Percentiles rank a stretch among this genome's conserved stretches.
These are phyloP conservation scores for Seriola aureovittata DNA, from an alignment of 2,113 vertebrate species.

Conservation along the genomic window DNA sequence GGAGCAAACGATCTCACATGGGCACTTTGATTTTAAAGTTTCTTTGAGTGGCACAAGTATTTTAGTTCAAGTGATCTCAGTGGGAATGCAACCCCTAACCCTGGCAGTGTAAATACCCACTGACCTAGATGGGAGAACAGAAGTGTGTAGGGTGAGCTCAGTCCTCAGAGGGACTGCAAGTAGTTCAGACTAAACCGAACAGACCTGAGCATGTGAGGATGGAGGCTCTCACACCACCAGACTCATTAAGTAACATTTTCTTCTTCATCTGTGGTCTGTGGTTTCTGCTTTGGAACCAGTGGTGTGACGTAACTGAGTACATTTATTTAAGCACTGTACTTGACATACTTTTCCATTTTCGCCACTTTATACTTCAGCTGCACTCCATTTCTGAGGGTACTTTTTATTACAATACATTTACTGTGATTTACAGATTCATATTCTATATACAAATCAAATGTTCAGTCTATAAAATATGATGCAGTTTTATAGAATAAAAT, in stretches of 20 bases:
- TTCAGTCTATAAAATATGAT: too few relatives aligned
- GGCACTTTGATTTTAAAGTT: constrained; percentile 9
- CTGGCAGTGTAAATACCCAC: constrained; percentile 18
- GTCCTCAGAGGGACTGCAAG: constrained; percentile 12
- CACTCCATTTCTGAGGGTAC: not conserved
- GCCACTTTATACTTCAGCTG: not conserved
- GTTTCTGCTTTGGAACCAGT: not conserved
- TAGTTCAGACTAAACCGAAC: constrained; percentile 3
- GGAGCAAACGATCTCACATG: constrained; percentile 1
- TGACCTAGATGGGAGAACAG: constrained; percentile 8
- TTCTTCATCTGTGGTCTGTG: not conserved
- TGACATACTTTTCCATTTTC: too few relatives aligned
- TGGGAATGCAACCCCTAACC: constrained; percentile 9
- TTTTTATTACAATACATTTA: not conserved
- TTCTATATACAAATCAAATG: too few relatives aligned
- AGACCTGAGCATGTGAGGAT: not conserved
- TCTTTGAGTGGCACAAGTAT: not conserved
- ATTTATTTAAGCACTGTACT: not conserved
- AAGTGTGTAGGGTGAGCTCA: constrained; percentile 8
- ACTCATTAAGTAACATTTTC: constrained; percentile 20
- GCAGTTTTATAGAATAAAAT: too few relatives aligned
- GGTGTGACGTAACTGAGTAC: not conserved
- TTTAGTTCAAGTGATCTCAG: constrained; percentile 12
- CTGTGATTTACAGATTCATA: not conserved
- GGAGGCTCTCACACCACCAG: not conserved